phyloP scores from a whole-genome alignment of 53 echinoderm and acorn worm species.

The Arbacia lixula region DNA sequence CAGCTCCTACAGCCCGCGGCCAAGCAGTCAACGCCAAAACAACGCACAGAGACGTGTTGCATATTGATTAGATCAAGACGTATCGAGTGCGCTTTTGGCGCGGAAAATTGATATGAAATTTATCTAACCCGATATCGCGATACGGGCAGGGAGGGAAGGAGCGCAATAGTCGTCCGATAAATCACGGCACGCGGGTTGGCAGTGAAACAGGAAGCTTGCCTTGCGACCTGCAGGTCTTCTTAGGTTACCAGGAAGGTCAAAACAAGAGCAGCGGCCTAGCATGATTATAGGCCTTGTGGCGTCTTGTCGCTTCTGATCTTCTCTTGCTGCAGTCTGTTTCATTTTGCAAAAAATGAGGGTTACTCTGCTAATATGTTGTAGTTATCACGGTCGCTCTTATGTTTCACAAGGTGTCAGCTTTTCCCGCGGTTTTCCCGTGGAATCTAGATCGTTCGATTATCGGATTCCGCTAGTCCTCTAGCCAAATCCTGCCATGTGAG shows the following conservation, averaged over 20 bases:
- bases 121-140: conserved; percentile 49
- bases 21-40: conserved; percentile 33
- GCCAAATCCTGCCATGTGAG: too few relatives aligned
- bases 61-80: conserved; percentile 60
- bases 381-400: too few relatives aligned
- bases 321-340: background rate
- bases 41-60: conserved; percentile 15
- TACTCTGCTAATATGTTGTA: conserved; percentile 9
- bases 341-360: conserved; percentile 26
- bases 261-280: background rate
- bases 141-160: conserved; percentile 39
- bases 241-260: conserved; percentile 12
- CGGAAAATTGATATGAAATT: conserved; percentile 58
- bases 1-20: conserved; percentile 18
- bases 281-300: conserved; percentile 26
- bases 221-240: conserved; percentile 5
- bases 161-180: conserved; percentile 18
- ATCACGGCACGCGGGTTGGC: conserved; percentile 26
- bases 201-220: conserved; percentile 13
- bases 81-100: conserved; percentile 50
- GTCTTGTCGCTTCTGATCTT: background rate
- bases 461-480: conserved; percentile 31
- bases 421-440: conserved; percentile 8
- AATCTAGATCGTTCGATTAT: conserved; percentile 20
- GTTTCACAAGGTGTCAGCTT: too few relatives aligned